Conservation (phyloP, 2,888 invertebrate species). For the Parnassius mnemosyne region DNA sequence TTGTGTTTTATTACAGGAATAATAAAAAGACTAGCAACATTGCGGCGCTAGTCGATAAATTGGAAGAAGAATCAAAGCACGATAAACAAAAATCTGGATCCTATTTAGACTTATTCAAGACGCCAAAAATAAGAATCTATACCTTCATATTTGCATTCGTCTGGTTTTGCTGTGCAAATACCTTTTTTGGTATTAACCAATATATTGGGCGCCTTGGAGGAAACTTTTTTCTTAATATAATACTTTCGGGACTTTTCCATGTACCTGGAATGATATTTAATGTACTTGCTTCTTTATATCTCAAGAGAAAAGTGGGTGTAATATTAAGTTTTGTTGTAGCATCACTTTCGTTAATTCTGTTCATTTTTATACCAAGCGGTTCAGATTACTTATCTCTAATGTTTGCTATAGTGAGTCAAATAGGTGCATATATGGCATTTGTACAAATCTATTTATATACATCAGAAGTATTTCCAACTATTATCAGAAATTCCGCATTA, state of each 20-base stretch:
- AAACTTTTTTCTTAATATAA: slow-evolving; percentile 89
- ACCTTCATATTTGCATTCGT: slow-evolving; percentile 84
- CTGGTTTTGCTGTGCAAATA: slow-evolving; percentile 90
- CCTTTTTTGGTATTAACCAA: slow-evolving; percentile 91
- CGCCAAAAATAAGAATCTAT: slow-evolving; percentile 84
- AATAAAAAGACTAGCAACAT: slow-evolving; percentile 57
- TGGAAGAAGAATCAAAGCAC: slow-evolving; percentile 44
- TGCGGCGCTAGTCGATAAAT: slow-evolving; percentile 54
- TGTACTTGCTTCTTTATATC: slow-evolving; percentile 50
- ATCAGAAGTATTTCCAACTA: slow-evolving; percentile 93
- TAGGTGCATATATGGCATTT: slow-evolving; percentile 86
- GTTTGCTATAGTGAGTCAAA: slow-evolving; percentile 87
- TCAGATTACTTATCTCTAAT: slow-evolving; percentile 75
- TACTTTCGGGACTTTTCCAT: slow-evolving; percentile 80
- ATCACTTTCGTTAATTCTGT: slow-evolving; percentile 53
- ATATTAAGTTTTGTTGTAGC: slow-evolving; percentile 52
- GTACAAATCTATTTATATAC: slow-evolving; percentile 32
- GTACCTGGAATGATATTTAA: slow-evolving; percentile 54
- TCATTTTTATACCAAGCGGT: slow-evolving; percentile 55
- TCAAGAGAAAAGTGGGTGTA: slow-evolving; percentile 55
- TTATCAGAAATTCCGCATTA: slow-evolving; percentile 90
- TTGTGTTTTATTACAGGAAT: slow-evolving; percentile 56
- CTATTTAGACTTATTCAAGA: slow-evolving; percentile 83
- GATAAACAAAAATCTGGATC: slow-evolving; percentile 51
- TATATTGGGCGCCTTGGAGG: slow-evolving; percentile 89